phyloP scores from a whole-genome alignment of 2,888 invertebrate genomes.

The Timema cristinae region DNA sequence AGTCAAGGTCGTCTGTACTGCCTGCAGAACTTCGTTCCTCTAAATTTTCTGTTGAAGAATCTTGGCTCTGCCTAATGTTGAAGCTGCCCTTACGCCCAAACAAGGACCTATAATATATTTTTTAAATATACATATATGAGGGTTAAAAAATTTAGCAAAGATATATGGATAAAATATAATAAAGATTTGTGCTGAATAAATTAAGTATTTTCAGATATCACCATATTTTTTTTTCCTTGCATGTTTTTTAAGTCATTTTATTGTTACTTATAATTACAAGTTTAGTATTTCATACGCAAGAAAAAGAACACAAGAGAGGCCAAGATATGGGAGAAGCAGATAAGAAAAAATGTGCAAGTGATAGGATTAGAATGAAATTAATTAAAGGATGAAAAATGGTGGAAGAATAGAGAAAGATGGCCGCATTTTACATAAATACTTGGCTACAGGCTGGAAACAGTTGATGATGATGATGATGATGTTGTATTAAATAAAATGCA shows the following conservation, averaged over 20 bases:
- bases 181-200: neutral
- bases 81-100: slow-evolving; percentile 35
- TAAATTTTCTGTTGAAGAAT: slow-evolving; percentile 36
- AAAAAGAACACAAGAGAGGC: neutral
- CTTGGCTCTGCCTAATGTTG: slow-evolving; percentile 33
- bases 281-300: neutral
- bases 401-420: neutral
- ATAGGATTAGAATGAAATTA: too few relatives aligned
- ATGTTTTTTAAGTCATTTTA: neutral
- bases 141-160: neutral
- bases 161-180: neutral
- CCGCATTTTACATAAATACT: too few relatives aligned
- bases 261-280: neutral
- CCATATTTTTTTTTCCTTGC: neutral
- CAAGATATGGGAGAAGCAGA: too few relatives aligned
- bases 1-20: slow-evolving; percentile 31
- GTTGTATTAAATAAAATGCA: too few relatives aligned
- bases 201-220: neutral
- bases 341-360: too few relatives aligned
- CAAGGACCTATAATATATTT: slow-evolving; percentile 29
- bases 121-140: neutral
- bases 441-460: too few relatives aligned
- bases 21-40: slow-evolving; percentile 32
- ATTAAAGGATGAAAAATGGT: neutral
- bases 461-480: too few relatives aligned